phyloP scores from a whole-genome alignment of 2,888 invertebrate species.

The Serripes groenlandicus region DNA sequence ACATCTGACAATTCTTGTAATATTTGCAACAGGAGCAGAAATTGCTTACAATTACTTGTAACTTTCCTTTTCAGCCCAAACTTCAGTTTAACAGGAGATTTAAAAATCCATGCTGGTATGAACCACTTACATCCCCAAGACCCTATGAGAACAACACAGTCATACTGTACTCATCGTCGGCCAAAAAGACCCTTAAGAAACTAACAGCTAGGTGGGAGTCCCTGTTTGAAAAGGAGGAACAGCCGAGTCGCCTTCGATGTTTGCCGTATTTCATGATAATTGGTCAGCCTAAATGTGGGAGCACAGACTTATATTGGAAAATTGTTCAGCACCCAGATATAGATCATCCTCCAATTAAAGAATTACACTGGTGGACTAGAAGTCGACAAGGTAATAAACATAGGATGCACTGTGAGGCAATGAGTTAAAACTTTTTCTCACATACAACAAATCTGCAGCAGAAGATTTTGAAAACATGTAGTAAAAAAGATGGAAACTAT shows the following conservation, averaged over 20 bases:
- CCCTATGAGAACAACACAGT: slow-evolving; percentile 76
- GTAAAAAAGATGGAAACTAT: too few species aligned
- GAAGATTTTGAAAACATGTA: too few species aligned
- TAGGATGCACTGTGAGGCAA: too few species aligned
- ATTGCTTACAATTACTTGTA: too few species aligned
- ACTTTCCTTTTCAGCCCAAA: slow-evolving; percentile 69
- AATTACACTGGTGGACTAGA: slow-evolving; percentile 82
- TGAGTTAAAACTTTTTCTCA: too few species aligned
- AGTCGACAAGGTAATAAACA: slow-evolving; percentile 75
- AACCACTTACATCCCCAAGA: slow-evolving; percentile 62
- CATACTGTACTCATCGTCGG: slow-evolving; percentile 62
- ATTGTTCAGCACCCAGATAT: slow-evolving; percentile 78
- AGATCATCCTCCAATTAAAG: slow-evolving; percentile 77
- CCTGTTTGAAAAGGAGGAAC: slow-evolving; percentile 7
- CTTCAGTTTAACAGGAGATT: slow-evolving; percentile 70
- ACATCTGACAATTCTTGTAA: too few species aligned
- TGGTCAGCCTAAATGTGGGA: slow-evolving; percentile 82
- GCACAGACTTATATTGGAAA: slow-evolving; percentile 78
- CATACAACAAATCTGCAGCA: too few species aligned
- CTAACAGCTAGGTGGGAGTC: slow-evolving; percentile 44
- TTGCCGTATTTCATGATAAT: slow-evolving; percentile 92
- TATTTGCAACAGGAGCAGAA: too few species aligned
- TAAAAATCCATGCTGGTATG: slow-evolving; percentile 82
- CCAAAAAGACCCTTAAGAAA: slow-evolving; percentile 37
- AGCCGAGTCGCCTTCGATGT: slow-evolving; percentile 88